A percentile compares a stretch with the other conserved stretches of the same genome.
These are phyloP conservation scores for Lacerta agilis DNA, from an alignment of 2,797 vertebrate genomes.

Conservation along the genomic window DNA sequence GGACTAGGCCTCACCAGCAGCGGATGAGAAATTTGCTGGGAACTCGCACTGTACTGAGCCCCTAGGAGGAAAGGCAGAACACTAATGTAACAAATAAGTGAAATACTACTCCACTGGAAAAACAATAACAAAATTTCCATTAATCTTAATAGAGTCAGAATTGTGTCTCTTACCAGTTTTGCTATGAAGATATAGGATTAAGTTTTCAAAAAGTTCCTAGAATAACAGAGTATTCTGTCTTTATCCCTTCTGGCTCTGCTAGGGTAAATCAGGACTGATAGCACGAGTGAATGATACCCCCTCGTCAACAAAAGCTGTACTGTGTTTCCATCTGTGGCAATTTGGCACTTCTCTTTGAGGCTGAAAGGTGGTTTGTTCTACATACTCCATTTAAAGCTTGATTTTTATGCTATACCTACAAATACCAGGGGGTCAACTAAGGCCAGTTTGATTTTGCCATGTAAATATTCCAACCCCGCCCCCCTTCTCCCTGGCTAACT, in stretches of 20 bases:
- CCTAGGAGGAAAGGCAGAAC: neutral
- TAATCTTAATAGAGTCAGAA: neutral
- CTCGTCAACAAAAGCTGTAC: constrained; percentile 4
- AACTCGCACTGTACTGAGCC: neutral
- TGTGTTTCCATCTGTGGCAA: accelerated
- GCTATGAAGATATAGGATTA: constrained; percentile 24
- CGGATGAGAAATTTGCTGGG: neutral
- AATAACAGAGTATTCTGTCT: accelerated
- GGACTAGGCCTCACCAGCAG: neutral
- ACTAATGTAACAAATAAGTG: constrained; percentile 6
- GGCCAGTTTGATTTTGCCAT: constrained; percentile 9
- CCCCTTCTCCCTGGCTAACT: neutral
- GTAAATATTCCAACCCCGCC: neutral
- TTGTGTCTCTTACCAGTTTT: neutral
- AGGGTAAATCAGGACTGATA: neutral
- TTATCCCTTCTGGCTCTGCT: neutral
- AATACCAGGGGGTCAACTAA: neutral
- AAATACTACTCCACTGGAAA: neutral
- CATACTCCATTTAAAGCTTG: neutral
- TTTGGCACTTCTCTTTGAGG: neutral
- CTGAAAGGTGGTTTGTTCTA: neutral
- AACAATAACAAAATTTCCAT: neutral
- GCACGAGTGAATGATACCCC: constrained; percentile 23
- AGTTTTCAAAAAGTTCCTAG: constrained; percentile 19
- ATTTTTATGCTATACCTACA: neutral